A percentile compares a stretch with the other conserved stretches of the same genome.
phyloP scores from a whole-genome alignment of 2,797 vertebrate genomes.

The Acipenser transmontanus region DNA sequence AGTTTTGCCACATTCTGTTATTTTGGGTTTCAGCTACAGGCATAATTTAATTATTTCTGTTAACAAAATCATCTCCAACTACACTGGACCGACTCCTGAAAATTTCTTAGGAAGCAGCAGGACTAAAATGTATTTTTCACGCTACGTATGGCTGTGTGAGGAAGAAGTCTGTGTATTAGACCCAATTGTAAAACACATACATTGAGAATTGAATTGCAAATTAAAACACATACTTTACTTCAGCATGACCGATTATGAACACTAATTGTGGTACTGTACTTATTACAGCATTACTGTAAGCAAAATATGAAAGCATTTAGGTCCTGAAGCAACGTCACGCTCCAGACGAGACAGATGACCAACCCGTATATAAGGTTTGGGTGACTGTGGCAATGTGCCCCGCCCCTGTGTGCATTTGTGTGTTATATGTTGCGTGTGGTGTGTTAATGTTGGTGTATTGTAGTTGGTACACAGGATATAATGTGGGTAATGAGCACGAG shows the following conservation, averaged over 20 bases:
- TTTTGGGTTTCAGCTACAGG: too few species aligned
- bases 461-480: too few species aligned
- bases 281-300: conserved; percentile 10
- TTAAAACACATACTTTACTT: background rate
- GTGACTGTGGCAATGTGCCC: conserved; percentile 17
- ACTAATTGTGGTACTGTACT: conserved; percentile 13
- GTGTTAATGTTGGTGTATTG: background rate
- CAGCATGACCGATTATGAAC: conserved; percentile 13
- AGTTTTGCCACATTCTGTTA: too few species aligned
- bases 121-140: too few species aligned
- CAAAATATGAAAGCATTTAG: background rate
- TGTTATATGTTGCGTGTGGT: too few species aligned
- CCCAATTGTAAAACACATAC: background rate
- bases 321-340: conserved; percentile 16
- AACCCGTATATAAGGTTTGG: conserved; percentile 10
- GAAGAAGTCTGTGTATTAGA: too few species aligned
- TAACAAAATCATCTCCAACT: too few species aligned
- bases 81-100: too few species aligned
- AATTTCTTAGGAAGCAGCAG: too few species aligned
- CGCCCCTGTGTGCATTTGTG: too few species aligned
- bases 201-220: background rate
- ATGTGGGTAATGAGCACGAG: background rate
- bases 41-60: too few species aligned
- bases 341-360: conserved; percentile 15
- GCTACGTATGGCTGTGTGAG: too few species aligned